Conservation (phyloP, 2,113 vertebrate species). For the Pavo muticus region DNA sequence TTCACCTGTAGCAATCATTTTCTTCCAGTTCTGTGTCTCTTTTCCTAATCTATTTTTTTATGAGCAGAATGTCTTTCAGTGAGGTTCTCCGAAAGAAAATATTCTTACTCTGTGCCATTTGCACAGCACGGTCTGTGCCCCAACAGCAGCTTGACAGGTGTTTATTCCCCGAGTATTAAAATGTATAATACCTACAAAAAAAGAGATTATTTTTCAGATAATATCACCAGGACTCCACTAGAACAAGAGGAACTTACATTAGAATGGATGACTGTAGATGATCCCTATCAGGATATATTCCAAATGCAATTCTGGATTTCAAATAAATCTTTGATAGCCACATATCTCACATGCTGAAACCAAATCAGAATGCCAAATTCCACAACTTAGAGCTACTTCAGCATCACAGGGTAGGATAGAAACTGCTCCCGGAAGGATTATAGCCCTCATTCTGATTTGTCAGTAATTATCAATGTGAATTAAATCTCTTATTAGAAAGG, state of each 20-base stretch:
- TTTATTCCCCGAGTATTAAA: background rate
- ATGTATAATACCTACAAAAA: background rate
- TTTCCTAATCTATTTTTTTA: background rate
- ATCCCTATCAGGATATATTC: background rate
- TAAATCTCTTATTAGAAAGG: background rate
- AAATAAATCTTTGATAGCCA: background rate
- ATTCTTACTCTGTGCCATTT: background rate
- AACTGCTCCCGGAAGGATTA: background rate
- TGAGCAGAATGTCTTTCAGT: background rate
- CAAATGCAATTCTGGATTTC: background rate
- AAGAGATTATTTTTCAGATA: background rate
- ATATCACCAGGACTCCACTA: background rate
- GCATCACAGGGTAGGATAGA: background rate
- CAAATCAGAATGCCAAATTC: background rate
- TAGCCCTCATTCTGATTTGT: background rate
- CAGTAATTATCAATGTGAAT: background rate
- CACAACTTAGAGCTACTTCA: background rate
- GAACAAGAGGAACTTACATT: background rate
- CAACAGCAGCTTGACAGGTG: background rate
- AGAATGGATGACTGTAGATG: background rate
- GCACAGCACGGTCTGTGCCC: background rate
- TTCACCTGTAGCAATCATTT: background rate
- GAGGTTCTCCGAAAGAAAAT: background rate
- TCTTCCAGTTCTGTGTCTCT: background rate
- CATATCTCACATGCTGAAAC: background rate